A percentile compares a stretch with the other conserved stretches of the same genome.
Evolutionary conservation across 2,888 invertebrate species (phyloP).

Genomic region (Drosophila austrosaltans): DNA sequence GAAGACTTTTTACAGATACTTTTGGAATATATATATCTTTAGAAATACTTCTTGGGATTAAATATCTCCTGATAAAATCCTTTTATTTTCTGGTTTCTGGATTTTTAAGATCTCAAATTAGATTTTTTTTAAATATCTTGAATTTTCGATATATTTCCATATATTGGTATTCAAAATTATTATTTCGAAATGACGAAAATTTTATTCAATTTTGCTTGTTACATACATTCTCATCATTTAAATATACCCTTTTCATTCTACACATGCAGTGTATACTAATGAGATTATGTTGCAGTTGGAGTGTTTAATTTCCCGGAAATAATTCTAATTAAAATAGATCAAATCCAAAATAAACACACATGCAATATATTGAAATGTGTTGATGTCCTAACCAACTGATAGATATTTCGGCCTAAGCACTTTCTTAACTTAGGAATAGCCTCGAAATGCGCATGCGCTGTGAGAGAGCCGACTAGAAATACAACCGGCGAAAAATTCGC

Average conservation of each 20-base stretch:
- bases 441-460: slow-evolving; percentile 32
- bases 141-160: too few relatives aligned
- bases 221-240: neutral
- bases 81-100: too few relatives aligned
- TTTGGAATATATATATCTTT: too few relatives aligned
- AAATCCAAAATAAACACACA: neutral
- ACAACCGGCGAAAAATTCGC: slow-evolving; percentile 55
- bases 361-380: neutral
- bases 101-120: too few relatives aligned
- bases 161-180: too few relatives aligned
- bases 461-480: slow-evolving; percentile 28
- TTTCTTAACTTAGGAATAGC: slow-evolving; percentile 1
- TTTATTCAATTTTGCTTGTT: neutral
- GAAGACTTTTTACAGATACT: too few relatives aligned
- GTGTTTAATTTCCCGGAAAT: neutral
- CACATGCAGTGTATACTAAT: neutral
- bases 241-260: neutral
- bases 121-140: too few relatives aligned
- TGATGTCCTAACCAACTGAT: neutral
- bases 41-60: too few relatives aligned
- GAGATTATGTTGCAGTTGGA: neutral
- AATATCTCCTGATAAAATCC: too few relatives aligned
- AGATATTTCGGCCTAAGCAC: neutral
- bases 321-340: neutral
- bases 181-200: too few relatives aligned